Evolutionary conservation across 1,140 invertebrate genomes (phyloP), one percentile per base, ranked within the genome.

Genomic region (Platyura marginata): DNA sequence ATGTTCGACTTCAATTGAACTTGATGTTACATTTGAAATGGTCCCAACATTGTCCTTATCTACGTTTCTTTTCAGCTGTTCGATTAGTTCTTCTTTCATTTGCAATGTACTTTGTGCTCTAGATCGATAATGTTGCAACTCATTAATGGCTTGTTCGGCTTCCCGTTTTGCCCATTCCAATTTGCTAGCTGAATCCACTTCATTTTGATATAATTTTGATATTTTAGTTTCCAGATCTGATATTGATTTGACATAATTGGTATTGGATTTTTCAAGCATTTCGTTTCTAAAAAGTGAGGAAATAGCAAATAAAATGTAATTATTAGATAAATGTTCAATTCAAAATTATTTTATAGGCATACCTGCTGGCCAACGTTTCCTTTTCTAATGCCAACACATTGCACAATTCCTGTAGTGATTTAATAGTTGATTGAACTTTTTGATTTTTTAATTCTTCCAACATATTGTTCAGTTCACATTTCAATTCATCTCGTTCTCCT

Each of bases 81-180:
- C 53, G 45, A 86, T 85, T 13, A 85, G 56, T 47, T 75, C 71
- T 48, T 87, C 82, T 58, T 86, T 86, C 45, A 80, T 77, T 57
- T 81, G 69, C 16, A 89, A 58, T 43, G 81, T 84, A 49, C 72
- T 73, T 42, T 81, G 69, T 6, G 83, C 84, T 49, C 76, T 68
- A 5, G 63, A 62, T 56, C 75, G 75, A 57, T 86, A 83, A 45
- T 79, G 75, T 47, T 73, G 69, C 40, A 78, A 62, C 52, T 80
- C 79, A 18, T 66, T 67, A 48, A 74, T 71, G 35, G 69, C 62
- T 13, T 65, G 59, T 37, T 61, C 59, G 15, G 74, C 56, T 49
- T 72, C 72, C 57, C 71, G 62, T 63, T 70, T 65, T 59, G 69
- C 59, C 55, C 68, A 67, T 44, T 72, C 69, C 13, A 73, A 44